phyloP scores from a whole-genome alignment of 2,888 invertebrate genomes.

The Andrena camellia region DNA sequence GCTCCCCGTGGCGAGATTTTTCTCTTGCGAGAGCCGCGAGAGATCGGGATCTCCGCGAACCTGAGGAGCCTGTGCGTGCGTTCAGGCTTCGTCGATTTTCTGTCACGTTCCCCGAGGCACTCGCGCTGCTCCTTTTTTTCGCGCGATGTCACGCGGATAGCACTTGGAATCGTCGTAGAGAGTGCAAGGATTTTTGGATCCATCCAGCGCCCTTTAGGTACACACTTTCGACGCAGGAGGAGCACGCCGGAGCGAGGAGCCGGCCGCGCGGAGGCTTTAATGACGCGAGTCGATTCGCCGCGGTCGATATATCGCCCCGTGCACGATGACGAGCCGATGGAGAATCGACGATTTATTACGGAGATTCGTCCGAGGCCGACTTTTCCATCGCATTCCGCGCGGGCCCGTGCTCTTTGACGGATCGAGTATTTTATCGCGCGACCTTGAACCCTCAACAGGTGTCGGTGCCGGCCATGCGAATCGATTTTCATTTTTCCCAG shows the following conservation, averaged over 20 bases:
- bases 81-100: slow-evolving; percentile 17
- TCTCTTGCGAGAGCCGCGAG: slow-evolving; percentile 39
- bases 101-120: not conserved
- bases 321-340: slow-evolving; percentile 69
- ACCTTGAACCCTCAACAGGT: slow-evolving; percentile 67
- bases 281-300: slow-evolving; percentile 71
- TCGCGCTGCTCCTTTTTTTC: not conserved
- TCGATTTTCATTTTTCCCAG: slow-evolving; percentile 53
- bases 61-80: slow-evolving; percentile 24
- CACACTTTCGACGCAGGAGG: slow-evolving; percentile 7
- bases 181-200: not conserved
- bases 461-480: slow-evolving; percentile 48
- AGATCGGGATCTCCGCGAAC: slow-evolving; percentile 52
- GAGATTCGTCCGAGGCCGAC: slow-evolving; percentile 57
- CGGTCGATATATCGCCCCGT: slow-evolving; percentile 75
- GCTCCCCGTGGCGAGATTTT: slow-evolving; percentile 53
- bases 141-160: not conserved
- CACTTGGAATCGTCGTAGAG: not conserved
- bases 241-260: slow-evolving; percentile 29
- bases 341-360: slow-evolving; percentile 73
- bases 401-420: slow-evolving; percentile 39
- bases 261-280: slow-evolving; percentile 64
- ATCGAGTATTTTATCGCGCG: slow-evolving; percentile 54
- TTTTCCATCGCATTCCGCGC: slow-evolving; percentile 55
- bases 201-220: not conserved